A percentile compares a stretch with the other conserved stretches of the same genome.
phyloP scores from a whole-genome alignment of 2,113 vertebrate genomes.

The Vulpes ferrilata region DNA sequence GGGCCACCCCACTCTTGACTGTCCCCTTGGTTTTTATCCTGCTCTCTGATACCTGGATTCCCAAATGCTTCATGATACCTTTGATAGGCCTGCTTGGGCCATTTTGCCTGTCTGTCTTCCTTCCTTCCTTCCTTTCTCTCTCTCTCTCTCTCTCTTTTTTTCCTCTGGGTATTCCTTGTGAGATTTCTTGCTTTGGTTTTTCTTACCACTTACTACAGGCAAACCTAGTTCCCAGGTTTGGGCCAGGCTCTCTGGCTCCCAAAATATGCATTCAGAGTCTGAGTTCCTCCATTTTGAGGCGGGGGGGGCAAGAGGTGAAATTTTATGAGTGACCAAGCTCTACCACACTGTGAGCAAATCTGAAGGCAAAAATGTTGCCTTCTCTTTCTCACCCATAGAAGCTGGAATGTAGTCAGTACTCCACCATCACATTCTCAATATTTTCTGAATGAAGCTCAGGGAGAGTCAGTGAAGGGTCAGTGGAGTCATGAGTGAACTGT shows the following conservation, averaged over 20 bases:
- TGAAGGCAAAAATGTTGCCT: not conserved
- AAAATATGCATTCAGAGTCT: not conserved
- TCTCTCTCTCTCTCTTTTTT: not conserved
- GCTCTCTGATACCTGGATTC: not conserved
- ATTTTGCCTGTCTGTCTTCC: not conserved
- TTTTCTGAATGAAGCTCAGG: conserved; percentile 40
- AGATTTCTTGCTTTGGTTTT: conserved; percentile 29
- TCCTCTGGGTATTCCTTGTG: not conserved
- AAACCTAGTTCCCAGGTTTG: not conserved
- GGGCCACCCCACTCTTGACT: not conserved
- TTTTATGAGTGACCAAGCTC: not conserved
- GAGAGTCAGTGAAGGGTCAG: not conserved
- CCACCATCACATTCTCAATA: not conserved
- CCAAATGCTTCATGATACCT: not conserved
- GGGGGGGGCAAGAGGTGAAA: not conserved
- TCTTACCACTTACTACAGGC: not conserved
- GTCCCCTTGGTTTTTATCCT: not conserved
- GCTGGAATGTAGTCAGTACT: not conserved
- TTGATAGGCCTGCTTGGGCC: not conserved
- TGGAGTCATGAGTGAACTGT: not conserved
- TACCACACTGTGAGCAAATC: not conserved
- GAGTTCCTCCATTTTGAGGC: not conserved
- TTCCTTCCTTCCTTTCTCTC: not conserved
- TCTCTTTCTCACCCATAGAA: not conserved
- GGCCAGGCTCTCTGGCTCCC: not conserved